Conservation (phyloP, 2,888 invertebrate genomes). For the Sphaerolaimus hirsutus region DNA sequence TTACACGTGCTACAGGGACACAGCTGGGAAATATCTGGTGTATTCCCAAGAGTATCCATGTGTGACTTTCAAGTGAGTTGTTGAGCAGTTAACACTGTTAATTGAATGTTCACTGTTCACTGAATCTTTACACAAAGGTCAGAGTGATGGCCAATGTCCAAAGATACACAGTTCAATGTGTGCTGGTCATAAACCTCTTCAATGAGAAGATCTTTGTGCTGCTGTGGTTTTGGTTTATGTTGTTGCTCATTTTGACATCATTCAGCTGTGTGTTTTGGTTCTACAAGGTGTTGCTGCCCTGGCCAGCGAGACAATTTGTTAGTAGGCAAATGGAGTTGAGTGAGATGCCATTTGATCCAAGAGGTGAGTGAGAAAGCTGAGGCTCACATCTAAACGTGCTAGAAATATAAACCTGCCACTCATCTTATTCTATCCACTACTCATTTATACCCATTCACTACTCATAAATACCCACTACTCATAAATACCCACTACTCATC, state of each 20-base stretch:
- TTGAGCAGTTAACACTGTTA: too few species aligned
- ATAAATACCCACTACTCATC: too few species aligned
- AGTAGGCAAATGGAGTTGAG: constrained; percentile 22
- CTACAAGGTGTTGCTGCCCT: constrained; percentile 12
- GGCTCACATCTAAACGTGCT: too few species aligned
- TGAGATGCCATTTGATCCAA: constrained; percentile 20
- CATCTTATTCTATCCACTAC: too few species aligned
- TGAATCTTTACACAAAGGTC: constrained; percentile 8
- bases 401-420: too few species aligned
- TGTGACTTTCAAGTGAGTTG: constrained; percentile 16
- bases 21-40: constrained; percentile 19
- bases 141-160: constrained; percentile 24
- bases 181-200: constrained; percentile 18
- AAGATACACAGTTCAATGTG: constrained; percentile 20
- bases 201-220: constrained; percentile 16
- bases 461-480: too few species aligned
- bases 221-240: constrained; percentile 22
- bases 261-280: constrained; percentile 20
- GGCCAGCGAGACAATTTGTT: constrained; percentile 15
- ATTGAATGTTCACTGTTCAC: too few species aligned
- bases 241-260: constrained; percentile 14
- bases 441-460: too few species aligned
- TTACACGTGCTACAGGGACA: constrained; percentile 17
- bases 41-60: constrained; percentile 18
- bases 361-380: neutral